Evolutionary conservation across 1,140 invertebrate genomes (phyloP).

Genomic region (Atta cephalotes): DNA sequence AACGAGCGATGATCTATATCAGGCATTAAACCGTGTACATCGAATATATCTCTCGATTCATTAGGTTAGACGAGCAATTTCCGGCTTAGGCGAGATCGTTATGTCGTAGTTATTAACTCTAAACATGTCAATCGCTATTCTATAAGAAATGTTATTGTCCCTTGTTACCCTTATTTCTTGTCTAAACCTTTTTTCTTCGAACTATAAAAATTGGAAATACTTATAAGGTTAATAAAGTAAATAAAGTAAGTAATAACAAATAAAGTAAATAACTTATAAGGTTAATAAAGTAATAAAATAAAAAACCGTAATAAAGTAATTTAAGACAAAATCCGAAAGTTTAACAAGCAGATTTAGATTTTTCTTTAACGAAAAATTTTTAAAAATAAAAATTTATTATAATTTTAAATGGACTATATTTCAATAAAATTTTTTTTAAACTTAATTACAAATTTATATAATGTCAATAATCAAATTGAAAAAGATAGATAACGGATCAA

Average conservation of each 20-base stretch:
- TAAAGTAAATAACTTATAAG: background rate
- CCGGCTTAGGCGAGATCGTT: background rate
- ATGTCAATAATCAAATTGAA: background rate
- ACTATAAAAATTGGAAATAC: background rate
- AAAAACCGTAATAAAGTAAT: background rate
- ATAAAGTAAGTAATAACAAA: too few relatives aligned
- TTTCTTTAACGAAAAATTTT: background rate
- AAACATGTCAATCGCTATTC: conserved; percentile 1
- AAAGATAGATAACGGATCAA: background rate
- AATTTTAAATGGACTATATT: background rate
- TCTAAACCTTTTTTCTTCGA: background rate
- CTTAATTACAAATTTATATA: background rate
- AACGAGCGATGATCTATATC: conserved; percentile 7
- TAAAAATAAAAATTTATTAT: background rate
- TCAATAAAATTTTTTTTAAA: background rate
- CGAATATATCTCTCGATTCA: conserved; percentile 21
- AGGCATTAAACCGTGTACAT: background rate
- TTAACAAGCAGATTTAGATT: background rate
- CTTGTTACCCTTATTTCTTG: background rate
- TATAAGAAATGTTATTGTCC: background rate
- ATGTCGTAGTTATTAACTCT: conserved; percentile 3
- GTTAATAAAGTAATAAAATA: too few relatives aligned
- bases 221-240: background rate
- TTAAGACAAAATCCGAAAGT: background rate
- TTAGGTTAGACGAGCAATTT: conserved; percentile 12